Conservation (phyloP, 2,888 invertebrate genomes). For the Aplocera efformata region DNA sequence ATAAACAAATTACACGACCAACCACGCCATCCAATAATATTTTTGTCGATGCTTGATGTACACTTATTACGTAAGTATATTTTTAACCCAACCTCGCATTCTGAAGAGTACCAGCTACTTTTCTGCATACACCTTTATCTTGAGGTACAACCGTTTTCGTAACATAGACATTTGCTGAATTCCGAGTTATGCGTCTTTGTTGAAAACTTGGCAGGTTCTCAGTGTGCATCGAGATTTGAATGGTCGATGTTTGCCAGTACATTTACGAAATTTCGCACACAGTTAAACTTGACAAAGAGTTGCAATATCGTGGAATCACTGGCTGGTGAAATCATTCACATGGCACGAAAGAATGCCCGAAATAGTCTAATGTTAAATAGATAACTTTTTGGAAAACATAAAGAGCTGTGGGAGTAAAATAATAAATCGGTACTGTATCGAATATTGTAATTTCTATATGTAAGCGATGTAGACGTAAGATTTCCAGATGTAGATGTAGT, state of each 20-base stretch:
- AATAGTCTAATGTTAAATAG: background rate
- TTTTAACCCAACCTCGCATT: no score
- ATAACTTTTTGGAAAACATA: background rate
- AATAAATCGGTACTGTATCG: no score
- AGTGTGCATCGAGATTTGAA: constrained; percentile 28
- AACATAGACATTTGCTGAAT: constrained; percentile 19
- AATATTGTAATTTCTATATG: no score
- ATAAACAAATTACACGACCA: constrained; percentile 50
- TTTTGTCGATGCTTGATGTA: constrained; percentile 50
- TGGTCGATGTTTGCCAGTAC: constrained; percentile 31
- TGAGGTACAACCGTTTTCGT: constrained; percentile 9
- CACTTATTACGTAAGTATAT: constrained; percentile 29
- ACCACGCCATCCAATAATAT: constrained; percentile 68
- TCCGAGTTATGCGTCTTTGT: constrained; percentile 24
- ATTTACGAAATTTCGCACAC: constrained; percentile 39
- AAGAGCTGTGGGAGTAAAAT: no score
- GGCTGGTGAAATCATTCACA: constrained; percentile 5
- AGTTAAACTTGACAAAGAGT: constrained; percentile 39
- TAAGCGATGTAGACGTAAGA: no score
- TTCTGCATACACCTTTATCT: background rate
- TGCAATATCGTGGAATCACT: constrained; percentile 11
- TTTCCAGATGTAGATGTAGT: no score
- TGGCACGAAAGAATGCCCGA: background rate
- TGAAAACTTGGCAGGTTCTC: constrained; percentile 27
- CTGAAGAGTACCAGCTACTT: no score